Evolutionary conservation across 2,797 vertebrate genomes (phyloP), one percentile per base, ranked within the genome.

Genomic region (Sebastes oblongus): DNA sequence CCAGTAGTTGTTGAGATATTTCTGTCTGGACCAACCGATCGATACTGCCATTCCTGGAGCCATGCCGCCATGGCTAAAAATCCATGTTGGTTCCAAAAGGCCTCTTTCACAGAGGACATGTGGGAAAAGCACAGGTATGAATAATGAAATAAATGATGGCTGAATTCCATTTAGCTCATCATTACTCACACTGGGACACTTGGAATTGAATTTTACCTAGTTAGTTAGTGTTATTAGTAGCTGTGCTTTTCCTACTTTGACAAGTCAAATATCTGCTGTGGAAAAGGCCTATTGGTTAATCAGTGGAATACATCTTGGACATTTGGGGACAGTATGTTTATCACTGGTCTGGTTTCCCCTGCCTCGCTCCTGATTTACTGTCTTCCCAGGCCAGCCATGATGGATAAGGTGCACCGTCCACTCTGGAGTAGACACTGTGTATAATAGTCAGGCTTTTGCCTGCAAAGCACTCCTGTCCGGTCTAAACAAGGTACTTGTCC

Each of bases 401-500:
- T 46, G 32, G 55, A 54, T 2, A 10, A 12, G 61, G 14, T 36
- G 4, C 5, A 36, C n/a, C 9, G 55, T 55, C 34, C 32, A 32
- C 55, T 72, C 34, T 69, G 34, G n/a, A 72, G 58, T n/a, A 27
- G 13, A 77, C 64, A 25, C 27, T 32, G 32, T 4, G 5, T n/a
- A 20, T 8, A 64, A 64, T 6, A 61, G 46, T 72, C 52, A 54
- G 80, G 64, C 66, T 32, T 73, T 58, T 78, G 54, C 77, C 61
- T 72, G 29, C 50, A 68, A 66, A 87, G 60, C 29, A 56, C 78
- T 75, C 36, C 39, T 9, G 68, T 80, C 73, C 27, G 20, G 24
- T 80, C 75, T 61, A n/a, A 75, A 74, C 36, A 61, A 56, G 54
- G 69, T 66, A 78, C 86, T 83, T 52, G 78, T 72, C 69, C 54